A percentile compares a stretch with the other conserved stretches of the same genome.
Evolutionary conservation across 1,140 invertebrate genomes (phyloP).

Genomic region (Sinonovacula constricta): DNA sequence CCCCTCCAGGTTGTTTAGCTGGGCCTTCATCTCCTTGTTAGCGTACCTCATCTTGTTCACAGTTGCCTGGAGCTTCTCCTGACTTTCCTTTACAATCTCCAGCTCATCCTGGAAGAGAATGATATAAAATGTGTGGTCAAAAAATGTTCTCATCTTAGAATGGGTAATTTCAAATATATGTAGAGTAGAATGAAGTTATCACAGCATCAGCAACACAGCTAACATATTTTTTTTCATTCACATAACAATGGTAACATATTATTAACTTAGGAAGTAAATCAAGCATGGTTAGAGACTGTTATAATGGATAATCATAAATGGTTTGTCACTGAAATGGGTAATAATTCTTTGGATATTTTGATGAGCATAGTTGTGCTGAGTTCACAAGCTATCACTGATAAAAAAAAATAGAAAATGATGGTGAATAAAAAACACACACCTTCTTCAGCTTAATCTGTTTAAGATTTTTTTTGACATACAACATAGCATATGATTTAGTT

Average conservation of each 20-base stretch:
- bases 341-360: no score
- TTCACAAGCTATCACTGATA: no score
- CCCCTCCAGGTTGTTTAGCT: constrained; percentile 65
- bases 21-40: constrained; percentile 63
- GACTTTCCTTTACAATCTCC: constrained; percentile 66
- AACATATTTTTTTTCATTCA: background rate
- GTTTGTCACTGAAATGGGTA: no score
- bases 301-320: no score
- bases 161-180: no score
- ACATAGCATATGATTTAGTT: no score
- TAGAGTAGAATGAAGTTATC: background rate
- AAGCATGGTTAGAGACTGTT: no score
- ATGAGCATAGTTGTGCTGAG: no score
- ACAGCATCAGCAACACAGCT: background rate
- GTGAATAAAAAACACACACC: no score
- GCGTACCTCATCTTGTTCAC: constrained; percentile 45
- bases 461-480: no score
- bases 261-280: background rate
- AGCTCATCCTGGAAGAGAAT: constrained; percentile 69
- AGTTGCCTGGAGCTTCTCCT: constrained; percentile 67
- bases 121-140: background rate
- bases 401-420: no score
- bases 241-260: background rate
- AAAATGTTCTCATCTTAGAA: background rate
- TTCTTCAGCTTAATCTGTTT: no score